Evolutionary conservation across 2,888 invertebrate genomes (phyloP), one percentile per base, ranked within the genome.

Genomic region (Luffia ferchaultella): DNA sequence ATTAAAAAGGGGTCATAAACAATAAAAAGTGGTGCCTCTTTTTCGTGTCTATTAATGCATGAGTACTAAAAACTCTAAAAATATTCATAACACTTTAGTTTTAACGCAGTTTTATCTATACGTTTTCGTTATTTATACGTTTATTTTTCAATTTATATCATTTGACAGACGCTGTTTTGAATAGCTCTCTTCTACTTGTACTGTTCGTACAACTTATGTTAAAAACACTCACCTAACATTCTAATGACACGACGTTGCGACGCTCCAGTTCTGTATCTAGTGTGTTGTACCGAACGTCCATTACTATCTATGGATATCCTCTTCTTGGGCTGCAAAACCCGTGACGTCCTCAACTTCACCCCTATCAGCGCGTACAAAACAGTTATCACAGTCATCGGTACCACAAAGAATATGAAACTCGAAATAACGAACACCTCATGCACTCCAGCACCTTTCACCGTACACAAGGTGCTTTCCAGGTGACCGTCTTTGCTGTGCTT

Each of bases 331-430:
- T 88, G 87, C 60, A 90, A 72, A 55, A 87, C 74, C 16, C 88
- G 75, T 40, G 91, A 89, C 46, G 88, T 87, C 50, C 89, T 85
- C 56, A 93, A 75, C 65, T 91, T 91, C 45, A 91, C 70, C 1
- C 91, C 93, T 61, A 93, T 92, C 57, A 92, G 77, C 50, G 91
- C 87, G 65, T 96, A 96, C 54, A 96, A 78, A 55, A 93, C 91
- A 30, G 90, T 89, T 65, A 96, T 94, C 54, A 95, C 85, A 30
- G 92, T 91, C 93, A 96, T 94, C 1, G 95, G 96, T 44, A 91
- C 88, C 42, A 93, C 88, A 69, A 96, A 96, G 75, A 95, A 94
- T 62, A 95, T 76, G 65, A 91, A 88, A 60, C 90, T 90, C 15
- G 95, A 93, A 61, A 93, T 87, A 63, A 92, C 90, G 65, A 94